These are phyloP conservation scores for Microctenopoma stevenorrisi DNA, from an alignment of 2,797 vertebrate species.

Conservation along the genomic window DNA sequence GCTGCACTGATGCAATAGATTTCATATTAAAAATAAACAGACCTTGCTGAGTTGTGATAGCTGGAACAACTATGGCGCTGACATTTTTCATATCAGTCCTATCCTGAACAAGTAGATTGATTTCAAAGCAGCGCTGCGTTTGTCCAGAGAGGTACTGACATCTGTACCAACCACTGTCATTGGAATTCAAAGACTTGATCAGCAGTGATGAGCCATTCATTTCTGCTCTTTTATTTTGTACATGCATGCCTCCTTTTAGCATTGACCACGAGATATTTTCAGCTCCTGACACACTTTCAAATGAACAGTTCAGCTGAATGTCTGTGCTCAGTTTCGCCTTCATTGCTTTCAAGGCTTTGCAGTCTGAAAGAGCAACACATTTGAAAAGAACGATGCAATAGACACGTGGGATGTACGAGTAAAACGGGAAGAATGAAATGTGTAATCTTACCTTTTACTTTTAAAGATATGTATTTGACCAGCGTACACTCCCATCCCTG, in stretches of 20 bases:
- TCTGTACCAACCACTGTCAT: conserved; percentile 63
- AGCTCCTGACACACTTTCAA: not conserved
- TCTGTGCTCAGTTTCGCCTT: not conserved
- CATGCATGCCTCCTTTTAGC: conserved; percentile 14
- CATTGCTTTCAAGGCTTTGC: conserved; percentile 11
- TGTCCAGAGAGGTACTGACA: conserved; percentile 34
- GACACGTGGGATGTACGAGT: not conserved
- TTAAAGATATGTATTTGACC: conserved; percentile 49
- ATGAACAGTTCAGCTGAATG: conserved; percentile 39
- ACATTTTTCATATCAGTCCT: conserved; percentile 8
- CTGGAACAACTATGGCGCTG: not conserved
- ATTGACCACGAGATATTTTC: conserved; percentile 37
- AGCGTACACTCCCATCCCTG: conserved; percentile 40
- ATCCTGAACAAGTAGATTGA: conserved; percentile 59
- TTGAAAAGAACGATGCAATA: not conserved
- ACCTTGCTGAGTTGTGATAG: conserved; percentile 17
- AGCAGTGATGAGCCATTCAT: conserved; percentile 16
- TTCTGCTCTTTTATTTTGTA: not conserved
- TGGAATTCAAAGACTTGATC: conserved; percentile 7
- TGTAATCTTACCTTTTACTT: conserved; percentile 63
- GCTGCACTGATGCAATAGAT: not conserved
- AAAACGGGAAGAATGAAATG: not conserved
- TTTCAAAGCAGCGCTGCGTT: conserved; percentile 44
- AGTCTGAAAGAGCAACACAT: conserved; percentile 58
- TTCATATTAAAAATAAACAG: not conserved